Evolutionary conservation across 1,140 invertebrate genomes (phyloP).

Genomic region (Bicyclus anynana): DNA sequence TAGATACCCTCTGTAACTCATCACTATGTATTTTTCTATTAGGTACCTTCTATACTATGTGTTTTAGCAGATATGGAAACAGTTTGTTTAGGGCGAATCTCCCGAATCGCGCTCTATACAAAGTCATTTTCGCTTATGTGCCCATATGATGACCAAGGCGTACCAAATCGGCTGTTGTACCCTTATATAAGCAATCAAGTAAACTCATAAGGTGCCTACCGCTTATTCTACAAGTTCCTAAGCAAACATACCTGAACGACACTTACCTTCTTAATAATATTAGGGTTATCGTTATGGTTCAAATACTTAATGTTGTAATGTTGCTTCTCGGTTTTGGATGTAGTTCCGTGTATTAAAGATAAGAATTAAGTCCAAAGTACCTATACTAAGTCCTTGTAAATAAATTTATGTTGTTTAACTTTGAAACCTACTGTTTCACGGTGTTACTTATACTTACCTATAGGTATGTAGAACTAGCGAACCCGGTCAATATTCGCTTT

Average conservation of each 20-base stretch:
- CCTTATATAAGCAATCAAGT: constrained; percentile 23
- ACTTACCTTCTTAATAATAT: constrained; percentile 14
- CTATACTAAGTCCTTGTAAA: too few species aligned
- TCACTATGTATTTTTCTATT: too few species aligned
- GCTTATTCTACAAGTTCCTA: constrained; percentile 36
- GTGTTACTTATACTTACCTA: too few species aligned
- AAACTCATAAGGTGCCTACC: constrained; percentile 26
- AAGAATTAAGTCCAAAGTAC: too few species aligned
- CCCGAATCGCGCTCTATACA: background rate
- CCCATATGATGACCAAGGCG: constrained; percentile 11
- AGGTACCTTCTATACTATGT: too few species aligned
- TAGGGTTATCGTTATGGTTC: background rate
- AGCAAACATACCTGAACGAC: constrained; percentile 22
- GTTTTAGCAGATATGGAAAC: too few species aligned
- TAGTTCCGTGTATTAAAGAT: too few species aligned
- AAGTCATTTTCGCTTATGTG: constrained; percentile 21
- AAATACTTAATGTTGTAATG: background rate
- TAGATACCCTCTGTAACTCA: too few species aligned
- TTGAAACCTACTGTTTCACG: too few species aligned
- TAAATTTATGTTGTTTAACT: too few species aligned
- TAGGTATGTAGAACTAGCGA: too few species aligned
- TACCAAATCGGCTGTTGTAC: constrained; percentile 20
- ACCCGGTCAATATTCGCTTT: too few species aligned
- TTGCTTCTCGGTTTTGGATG: background rate
- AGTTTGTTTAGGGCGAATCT: background rate